These are phyloP conservation scores for Prostheceraeus crozeri DNA, from an alignment of 2,888 invertebrate genomes.

Conservation along the genomic window DNA sequence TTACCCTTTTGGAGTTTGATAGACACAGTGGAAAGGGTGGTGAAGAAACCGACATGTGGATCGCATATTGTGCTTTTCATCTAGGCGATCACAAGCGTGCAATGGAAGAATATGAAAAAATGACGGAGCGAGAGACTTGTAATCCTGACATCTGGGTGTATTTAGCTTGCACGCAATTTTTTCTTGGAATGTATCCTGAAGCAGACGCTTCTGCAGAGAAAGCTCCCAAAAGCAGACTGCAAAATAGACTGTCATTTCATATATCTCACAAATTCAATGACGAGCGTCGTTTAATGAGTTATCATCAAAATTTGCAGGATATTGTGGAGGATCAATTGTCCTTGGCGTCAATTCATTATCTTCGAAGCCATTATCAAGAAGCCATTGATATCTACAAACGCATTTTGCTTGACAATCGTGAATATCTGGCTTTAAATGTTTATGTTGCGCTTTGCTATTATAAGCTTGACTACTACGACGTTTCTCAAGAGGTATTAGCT, in stretches of 20 bases:
- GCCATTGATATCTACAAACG: slow-evolving; percentile 96
- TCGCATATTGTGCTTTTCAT: slow-evolving; percentile 90
- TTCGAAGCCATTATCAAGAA: slow-evolving; percentile 91
- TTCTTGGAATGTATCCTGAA: slow-evolving; percentile 74
- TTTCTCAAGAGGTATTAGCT: slow-evolving; percentile 69
- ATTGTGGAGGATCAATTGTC: slow-evolving; percentile 87
- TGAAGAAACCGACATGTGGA: slow-evolving; percentile 69
- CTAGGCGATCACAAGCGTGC: slow-evolving; percentile 82
- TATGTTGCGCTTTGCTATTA: slow-evolving; percentile 96
- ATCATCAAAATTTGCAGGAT: slow-evolving; percentile 76
- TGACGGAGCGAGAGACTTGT: slow-evolving; percentile 60
- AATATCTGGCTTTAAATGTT: slow-evolving; percentile 84
- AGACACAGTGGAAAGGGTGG: slow-evolving; percentile 60
- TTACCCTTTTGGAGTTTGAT: slow-evolving; percentile 75
- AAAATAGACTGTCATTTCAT: slow-evolving; percentile 79
- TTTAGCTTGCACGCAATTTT: slow-evolving; percentile 87
- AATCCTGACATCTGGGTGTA: slow-evolving; percentile 67
- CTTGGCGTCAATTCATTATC: slow-evolving; percentile 86
- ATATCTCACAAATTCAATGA: slow-evolving; percentile 83
- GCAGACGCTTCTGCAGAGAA: slow-evolving; percentile 62
- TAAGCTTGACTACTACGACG: slow-evolving; percentile 94
- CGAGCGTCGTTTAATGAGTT: slow-evolving; percentile 72
- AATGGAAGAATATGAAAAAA: slow-evolving; percentile 62
- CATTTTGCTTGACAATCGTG: slow-evolving; percentile 79
- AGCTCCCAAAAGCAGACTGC: slow-evolving; percentile 61